A percentile compares a stretch with the other conserved stretches of the same genome.
These are phyloP conservation scores for Palythoa caribaeorum DNA, from an alignment of 92 coral and sea anemone genomes.

Conservation along the genomic window DNA sequence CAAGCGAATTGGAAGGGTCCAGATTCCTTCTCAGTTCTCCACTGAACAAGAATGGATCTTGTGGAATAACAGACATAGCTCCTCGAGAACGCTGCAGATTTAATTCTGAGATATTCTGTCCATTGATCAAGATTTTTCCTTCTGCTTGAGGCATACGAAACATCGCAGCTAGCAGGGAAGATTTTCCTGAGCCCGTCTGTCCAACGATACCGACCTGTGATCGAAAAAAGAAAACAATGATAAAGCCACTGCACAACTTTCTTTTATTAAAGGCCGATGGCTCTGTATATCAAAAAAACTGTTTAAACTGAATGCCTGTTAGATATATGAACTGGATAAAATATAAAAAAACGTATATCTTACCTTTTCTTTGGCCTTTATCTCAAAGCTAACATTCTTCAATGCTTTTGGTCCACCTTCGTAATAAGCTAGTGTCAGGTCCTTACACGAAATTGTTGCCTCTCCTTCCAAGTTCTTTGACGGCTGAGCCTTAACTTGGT, in stretches of 20 bases:
- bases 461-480: conserved; percentile 45
- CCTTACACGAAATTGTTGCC: conserved; percentile 44
- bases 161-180: conserved; percentile 33
- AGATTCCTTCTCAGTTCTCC: conserved; percentile 36
- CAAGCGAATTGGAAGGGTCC: conserved; percentile 8
- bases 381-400: conserved; percentile 45
- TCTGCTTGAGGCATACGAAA: conserved; percentile 44
- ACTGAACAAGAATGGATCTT: conserved; percentile 1
- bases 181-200: conserved; percentile 44
- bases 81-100: conserved; percentile 26
- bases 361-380: conserved; percentile 68
- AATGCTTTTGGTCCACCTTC: conserved; percentile 49
- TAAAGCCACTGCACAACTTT: too few species aligned
- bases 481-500: conserved; percentile 40
- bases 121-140: conserved; percentile 16
- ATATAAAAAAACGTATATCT: too few species aligned
- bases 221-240: neutral
- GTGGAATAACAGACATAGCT: conserved; percentile 10
- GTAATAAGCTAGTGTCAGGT: conserved; percentile 42
- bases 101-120: conserved; percentile 19
- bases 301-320: too few species aligned
- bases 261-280: too few species aligned
- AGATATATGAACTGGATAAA: too few species aligned
- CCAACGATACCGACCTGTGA: conserved; percentile 31
- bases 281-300: too few species aligned